A percentile compares a stretch with the other conserved stretches of the same genome.
phyloP scores from a whole-genome alignment of 1,140 invertebrate genomes.

The Drosophila nigromelanica region DNA sequence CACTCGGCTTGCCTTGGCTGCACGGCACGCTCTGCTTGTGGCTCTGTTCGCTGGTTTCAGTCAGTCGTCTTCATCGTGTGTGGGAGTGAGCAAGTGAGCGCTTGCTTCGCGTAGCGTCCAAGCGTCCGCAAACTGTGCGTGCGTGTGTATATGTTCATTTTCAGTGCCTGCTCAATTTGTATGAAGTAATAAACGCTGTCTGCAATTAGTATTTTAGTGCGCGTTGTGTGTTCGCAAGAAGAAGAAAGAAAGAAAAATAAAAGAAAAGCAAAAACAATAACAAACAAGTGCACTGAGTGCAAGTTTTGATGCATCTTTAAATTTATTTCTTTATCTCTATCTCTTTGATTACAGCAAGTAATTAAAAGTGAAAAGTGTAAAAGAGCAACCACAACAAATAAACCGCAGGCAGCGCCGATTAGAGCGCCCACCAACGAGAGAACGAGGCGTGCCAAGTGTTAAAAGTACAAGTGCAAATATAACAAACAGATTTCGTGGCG shows the following conservation, averaged over 20 bases:
- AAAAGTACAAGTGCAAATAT: constrained; percentile 47
- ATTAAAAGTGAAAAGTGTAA: constrained; percentile 46
- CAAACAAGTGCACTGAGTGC: constrained; percentile 43
- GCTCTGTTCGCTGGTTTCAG: constrained; percentile 27
- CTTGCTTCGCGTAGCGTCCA: constrained; percentile 15
- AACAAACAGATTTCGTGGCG: constrained; percentile 59
- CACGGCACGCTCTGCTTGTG: constrained; percentile 21
- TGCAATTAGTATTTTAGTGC: constrained; percentile 69
- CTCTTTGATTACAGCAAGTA: constrained; percentile 49
- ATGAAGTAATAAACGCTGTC: constrained; percentile 72
- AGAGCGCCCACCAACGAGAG: constrained; percentile 13
- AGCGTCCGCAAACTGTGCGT: constrained; percentile 47
- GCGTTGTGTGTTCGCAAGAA: constrained; percentile 13
- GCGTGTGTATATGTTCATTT: constrained; percentile 43
- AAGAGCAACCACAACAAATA: constrained; percentile 11
- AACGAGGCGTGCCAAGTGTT: constrained; percentile 18
- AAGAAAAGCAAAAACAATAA: constrained; percentile 40
- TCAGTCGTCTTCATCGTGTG: constrained; percentile 62
- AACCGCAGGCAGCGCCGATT: constrained; percentile 22
- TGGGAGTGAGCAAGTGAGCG: constrained; percentile 53
- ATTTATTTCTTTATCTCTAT: constrained; percentile 30
- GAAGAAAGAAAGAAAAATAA: constrained; percentile 11
- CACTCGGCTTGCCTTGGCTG: constrained; percentile 29
- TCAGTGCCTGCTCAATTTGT: constrained; percentile 66
- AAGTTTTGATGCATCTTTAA: constrained; percentile 27